A percentile compares a stretch with the other conserved stretches of the same genome.
Conservation (phyloP, 2,888 invertebrate species). For the Drosophila anomalata region DNA sequence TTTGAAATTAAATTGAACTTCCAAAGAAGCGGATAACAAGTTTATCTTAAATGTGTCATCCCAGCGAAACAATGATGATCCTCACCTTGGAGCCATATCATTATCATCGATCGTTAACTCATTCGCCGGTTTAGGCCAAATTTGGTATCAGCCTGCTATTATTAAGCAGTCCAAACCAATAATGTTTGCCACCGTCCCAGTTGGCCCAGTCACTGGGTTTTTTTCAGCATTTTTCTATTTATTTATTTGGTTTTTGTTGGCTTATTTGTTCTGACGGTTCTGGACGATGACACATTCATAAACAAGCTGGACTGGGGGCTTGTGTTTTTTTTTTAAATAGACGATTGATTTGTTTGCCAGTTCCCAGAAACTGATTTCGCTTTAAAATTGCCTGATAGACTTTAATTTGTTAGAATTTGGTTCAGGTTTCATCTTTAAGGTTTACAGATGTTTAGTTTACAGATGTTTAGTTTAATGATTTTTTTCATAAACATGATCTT, state of each 20-base stretch:
- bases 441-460: neutral
- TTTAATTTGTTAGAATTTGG: neutral
- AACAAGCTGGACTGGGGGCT: neutral
- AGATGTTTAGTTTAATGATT: too few species aligned
- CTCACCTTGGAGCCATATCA: slow-evolving; percentile 19
- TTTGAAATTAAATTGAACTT: slow-evolving; percentile 50
- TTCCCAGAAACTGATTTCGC: neutral
- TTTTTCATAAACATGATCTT: too few species aligned
- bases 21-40: slow-evolving; percentile 55
- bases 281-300: slow-evolving; percentile 18
- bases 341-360: neutral
- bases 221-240: neutral
- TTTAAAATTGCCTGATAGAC: neutral
- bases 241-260: slow-evolving; percentile 1
- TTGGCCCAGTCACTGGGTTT: slow-evolving; percentile 3
- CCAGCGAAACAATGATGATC: slow-evolving; percentile 7
- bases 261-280: neutral
- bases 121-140: slow-evolving; percentile 17
- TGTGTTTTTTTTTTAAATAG: neutral
- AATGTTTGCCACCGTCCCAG: slow-evolving; percentile 29
- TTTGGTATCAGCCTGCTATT: slow-evolving; percentile 31
- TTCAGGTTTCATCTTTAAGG: neutral
- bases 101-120: slow-evolving; percentile 35
- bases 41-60: slow-evolving; percentile 62
- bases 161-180: slow-evolving; percentile 29